Percentiles rank a stretch among this genome's conserved stretches.
Evolutionary conservation across 2,888 invertebrate species (phyloP).

Genomic region (Euspilapteryx auroguttella): DNA sequence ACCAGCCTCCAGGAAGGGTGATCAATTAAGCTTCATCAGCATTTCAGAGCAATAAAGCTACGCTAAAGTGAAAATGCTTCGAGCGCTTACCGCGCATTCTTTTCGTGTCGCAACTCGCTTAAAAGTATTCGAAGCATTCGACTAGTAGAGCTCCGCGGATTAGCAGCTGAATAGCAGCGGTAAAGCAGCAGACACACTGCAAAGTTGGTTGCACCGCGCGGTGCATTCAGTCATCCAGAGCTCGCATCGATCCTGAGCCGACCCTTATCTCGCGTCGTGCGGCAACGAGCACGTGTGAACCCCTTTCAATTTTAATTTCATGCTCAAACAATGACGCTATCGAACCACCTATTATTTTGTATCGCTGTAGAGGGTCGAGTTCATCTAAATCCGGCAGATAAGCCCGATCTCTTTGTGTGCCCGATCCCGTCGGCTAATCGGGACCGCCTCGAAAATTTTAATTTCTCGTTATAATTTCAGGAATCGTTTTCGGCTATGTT

Average conservation of each 20-base stretch:
- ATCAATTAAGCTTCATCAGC: no score
- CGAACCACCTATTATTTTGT: conserved; percentile 56
- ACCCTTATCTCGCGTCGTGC: conserved; percentile 57
- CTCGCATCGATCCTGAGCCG: background rate
- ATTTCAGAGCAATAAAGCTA: no score
- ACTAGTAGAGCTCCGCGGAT: no score
- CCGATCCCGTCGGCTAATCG: conserved; percentile 46
- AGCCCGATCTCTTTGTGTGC: conserved; percentile 50
- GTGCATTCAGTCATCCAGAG: no score
- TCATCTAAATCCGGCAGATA: conserved; percentile 57
- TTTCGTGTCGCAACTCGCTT: no score
- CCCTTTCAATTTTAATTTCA: conserved; percentile 61
- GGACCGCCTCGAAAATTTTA: conserved; percentile 4
- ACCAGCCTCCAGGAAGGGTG: no score
- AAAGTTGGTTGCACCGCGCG: no score
- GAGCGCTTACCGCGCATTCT: no score
- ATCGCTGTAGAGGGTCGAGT: conserved; percentile 51
- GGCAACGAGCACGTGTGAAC: conserved; percentile 56
- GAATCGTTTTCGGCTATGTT: conserved; percentile 23
- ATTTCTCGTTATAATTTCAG: background rate
- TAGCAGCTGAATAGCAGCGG: no score
- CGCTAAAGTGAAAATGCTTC: no score
- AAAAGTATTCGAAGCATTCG: no score
- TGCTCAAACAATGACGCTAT: conserved; percentile 61
- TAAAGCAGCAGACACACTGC: no score